Percentiles rank a stretch among this genome's conserved stretches.
These are phyloP conservation scores for Ischnura elegans DNA, from an alignment of 2,888 invertebrate genomes.

Conservation along the genomic window DNA sequence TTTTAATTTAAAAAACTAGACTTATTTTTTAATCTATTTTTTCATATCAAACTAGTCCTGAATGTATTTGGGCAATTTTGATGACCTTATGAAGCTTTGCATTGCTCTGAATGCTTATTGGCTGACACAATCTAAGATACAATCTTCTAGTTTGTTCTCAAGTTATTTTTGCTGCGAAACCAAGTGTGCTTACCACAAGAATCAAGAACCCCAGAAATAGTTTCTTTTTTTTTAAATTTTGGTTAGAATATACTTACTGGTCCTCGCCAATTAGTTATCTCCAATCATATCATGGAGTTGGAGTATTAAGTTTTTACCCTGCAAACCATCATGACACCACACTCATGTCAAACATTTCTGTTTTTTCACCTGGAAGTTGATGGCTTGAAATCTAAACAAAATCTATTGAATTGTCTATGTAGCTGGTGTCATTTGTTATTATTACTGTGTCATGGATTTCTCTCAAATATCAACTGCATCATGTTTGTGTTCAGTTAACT, in stretches of 20 bases:
- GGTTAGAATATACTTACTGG: constrained; percentile 54
- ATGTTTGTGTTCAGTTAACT: constrained; percentile 17
- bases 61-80: constrained; percentile 8
- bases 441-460: constrained; percentile 36
- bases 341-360: constrained; percentile 25
- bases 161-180: constrained; percentile 29
- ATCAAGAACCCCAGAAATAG: constrained; percentile 28
- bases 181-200: constrained; percentile 8
- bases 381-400: constrained; percentile 48
- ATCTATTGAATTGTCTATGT: constrained; percentile 43
- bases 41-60: constrained; percentile 37
- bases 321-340: constrained; percentile 60
- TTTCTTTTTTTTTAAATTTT: constrained; percentile 40
- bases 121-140: constrained; percentile 38
- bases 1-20: constrained; percentile 25
- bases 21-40: not conserved
- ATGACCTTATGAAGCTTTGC: constrained; percentile 27
- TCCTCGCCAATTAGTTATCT: constrained; percentile 42
- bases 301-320: constrained; percentile 59
- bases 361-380: constrained; percentile 45
- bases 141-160: constrained; percentile 19
- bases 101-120: constrained; percentile 19
- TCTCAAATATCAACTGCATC: not conserved
- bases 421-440: constrained; percentile 20
- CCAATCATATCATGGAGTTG: constrained; percentile 16